Base-by-base conservation (phyloP, 2,888 invertebrate species). In the Callinectes sapidus region DNA sequence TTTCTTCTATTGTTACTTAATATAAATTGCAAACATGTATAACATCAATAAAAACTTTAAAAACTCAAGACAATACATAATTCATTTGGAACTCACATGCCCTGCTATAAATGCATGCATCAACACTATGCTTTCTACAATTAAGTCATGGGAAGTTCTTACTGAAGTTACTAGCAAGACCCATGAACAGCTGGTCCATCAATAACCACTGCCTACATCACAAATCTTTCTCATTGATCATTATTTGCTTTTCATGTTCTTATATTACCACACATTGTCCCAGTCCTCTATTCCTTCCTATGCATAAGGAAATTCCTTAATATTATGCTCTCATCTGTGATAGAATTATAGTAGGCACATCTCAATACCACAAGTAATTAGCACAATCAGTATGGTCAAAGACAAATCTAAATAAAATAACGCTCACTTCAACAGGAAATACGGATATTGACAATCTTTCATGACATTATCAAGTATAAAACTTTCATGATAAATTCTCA, bases 331-430 rank as follows among this genome's bases (percentile, higher is more conserved):
- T 16, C 55, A 55, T 8, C 10, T 61, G 61, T 18, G 2, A 61
- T 18, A 18, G 16, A 61, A 61, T 61, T 61, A 61, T 61, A 61
- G 5, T 3, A 61, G 18, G 61, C 23, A 61, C 23, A 23, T 61
- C 18, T 61, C 23, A 23, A 61, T 61, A 23, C 3, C 23, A 23
- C 23, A 61, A 23, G 61, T 61, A 23, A 48, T 48, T 48, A 48
- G 0, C 48, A 48, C 48, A 48, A 48, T 48, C 10, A 48, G 48
- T 0, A 48, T 48, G 48, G 48, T 8, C 48, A 5, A 48, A 48
- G 6, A 48, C 55, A 95, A 90, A 90, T 35, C 90, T 39, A 55
- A 89, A 92, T 81, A 89, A 89, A 13, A 6, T 10, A 48, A 48
- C 10, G 8, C 48, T 48, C 48, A 48, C 48, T 48, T 48, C 8